phyloP scores from a whole-genome alignment of 2,113 vertebrate genomes.

The Jaculus jaculus region DNA sequence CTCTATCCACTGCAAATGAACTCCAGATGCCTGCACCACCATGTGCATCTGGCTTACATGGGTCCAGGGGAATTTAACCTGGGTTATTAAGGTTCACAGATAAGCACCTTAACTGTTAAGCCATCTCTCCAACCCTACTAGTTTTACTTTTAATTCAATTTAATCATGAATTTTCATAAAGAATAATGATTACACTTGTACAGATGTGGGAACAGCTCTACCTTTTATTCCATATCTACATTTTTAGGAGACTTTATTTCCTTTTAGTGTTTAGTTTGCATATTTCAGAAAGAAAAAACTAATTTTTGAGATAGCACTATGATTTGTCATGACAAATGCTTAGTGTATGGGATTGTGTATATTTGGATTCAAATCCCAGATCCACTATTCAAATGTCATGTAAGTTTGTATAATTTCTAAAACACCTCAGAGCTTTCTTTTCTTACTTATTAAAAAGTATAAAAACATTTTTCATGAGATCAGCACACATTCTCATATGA shows the following conservation, averaged over 20 bases:
- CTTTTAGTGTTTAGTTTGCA: not conserved
- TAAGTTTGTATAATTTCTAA: not conserved
- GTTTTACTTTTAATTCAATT: not conserved
- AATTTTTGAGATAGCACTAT: not conserved
- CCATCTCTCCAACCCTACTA: too few relatives aligned
- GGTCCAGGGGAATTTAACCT: too few relatives aligned
- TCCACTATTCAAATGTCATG: not conserved
- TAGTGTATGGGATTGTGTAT: not conserved
- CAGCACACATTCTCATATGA: not conserved
- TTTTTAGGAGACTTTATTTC: not conserved
- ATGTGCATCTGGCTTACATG: too few relatives aligned
- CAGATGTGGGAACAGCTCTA: not conserved
- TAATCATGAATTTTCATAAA: not conserved
- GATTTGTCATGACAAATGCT: not conserved
- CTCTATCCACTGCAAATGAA: too few relatives aligned
- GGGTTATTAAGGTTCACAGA: too few relatives aligned
- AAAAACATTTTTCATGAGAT: not conserved
- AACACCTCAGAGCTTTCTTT: not conserved
- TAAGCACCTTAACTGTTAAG: too few relatives aligned
- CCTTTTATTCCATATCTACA: not conserved
- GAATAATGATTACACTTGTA: not conserved
- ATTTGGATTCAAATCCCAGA: slow-evolving; percentile 18
- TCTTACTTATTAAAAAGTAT: not conserved
- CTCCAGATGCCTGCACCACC: too few relatives aligned
- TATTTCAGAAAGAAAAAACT: not conserved